Base-by-base conservation (phyloP, 1,140 invertebrate species). In the Holcopasites calliopsidis region DNA sequence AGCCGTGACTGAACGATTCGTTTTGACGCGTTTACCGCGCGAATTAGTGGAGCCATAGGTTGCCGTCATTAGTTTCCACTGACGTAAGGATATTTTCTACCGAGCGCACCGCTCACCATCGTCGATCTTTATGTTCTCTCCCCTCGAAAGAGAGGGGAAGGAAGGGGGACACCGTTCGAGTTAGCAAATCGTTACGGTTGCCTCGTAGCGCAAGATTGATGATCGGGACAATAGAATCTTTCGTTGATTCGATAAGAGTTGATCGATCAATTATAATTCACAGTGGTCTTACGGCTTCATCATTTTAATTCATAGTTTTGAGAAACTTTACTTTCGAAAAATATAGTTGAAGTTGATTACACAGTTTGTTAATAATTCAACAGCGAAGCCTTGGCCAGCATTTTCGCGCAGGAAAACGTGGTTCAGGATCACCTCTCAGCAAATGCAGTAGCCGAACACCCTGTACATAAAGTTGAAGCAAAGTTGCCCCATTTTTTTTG, bases 211-310 rank as follows among this genome's bases (percentile, higher is more conserved):
- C 23, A 52, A 52, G 69, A 72, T 72, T 11, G 58, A 72, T 42
- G 69, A 50, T 58, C 57, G 16, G 62, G 69, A 18, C 23, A 72
- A 64, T 52, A 21, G 33, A 52, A 72, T 72, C n/a, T 21, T 50
- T 64, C 58, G 44, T 10, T 13, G 58, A 52, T 31, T 60, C 33
- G 58, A 72, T 16, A 13, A 10, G 3, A n/a, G 3, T 35, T 50
- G 69, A 62, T 72, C 44, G 69, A 64, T 72, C 69, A 52, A 50
- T 72, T 64, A 50, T 21, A 26, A 49, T n/a, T n/a, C n/a, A n/a
- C n/a, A n/a, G n/a, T n/a, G n/a, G n/a, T n/a, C n/a, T n/a, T n/a
- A n/a, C n/a, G n/a, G n/a, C n/a, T n/a, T n/a, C n/a, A n/a, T n/a
- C n/a, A n/a, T n/a, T n/a, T n/a, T n/a, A n/a, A n/a, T n/a, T n/a